phyloP scores from a whole-genome alignment of 2,888 invertebrate genomes.

The Drosophila niveifrons region DNA sequence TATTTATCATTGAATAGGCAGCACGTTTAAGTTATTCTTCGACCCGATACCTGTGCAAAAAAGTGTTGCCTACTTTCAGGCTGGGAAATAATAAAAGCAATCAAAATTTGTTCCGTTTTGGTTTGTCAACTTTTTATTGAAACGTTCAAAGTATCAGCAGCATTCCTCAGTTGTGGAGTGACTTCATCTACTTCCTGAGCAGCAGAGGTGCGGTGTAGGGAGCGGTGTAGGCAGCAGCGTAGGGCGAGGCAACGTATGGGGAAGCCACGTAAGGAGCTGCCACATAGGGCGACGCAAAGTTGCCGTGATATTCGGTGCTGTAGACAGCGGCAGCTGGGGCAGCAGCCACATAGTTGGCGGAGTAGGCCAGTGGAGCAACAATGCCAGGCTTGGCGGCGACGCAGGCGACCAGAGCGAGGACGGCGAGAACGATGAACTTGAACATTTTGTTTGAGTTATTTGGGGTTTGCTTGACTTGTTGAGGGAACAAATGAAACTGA shows the following conservation, averaged over 20 bases:
- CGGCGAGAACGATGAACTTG: conserved; percentile 74
- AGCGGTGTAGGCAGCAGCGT: conserved; percentile 67
- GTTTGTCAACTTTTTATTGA: conserved; percentile 44
- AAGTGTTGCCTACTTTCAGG: conserved; percentile 33
- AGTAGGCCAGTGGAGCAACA: conserved; percentile 82
- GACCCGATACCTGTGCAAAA: background rate
- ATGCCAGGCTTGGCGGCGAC: conserved; percentile 83
- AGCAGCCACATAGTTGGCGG: conserved; percentile 78
- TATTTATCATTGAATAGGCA: background rate
- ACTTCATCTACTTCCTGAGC: conserved; percentile 70
- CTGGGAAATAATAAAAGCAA: conserved; percentile 15
- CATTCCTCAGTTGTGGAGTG: background rate
- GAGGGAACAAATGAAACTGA: conserved; percentile 73
- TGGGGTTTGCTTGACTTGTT: conserved; percentile 45
- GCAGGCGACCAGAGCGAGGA: conserved; percentile 79
- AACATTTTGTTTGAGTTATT: conserved; percentile 59
- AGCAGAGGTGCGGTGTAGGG: conserved; percentile 62
- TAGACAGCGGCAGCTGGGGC: conserved; percentile 85
- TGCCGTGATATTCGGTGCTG: conserved; percentile 80
- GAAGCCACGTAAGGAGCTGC: conserved; percentile 80
- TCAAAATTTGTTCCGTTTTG: background rate
- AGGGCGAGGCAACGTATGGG: conserved; percentile 55
- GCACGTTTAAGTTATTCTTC: background rate
- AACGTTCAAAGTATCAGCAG: background rate
- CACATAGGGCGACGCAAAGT: conserved; percentile 84